Base-by-base conservation (phyloP, 1,140 invertebrate species). In the Paracyclopina nana region DNA sequence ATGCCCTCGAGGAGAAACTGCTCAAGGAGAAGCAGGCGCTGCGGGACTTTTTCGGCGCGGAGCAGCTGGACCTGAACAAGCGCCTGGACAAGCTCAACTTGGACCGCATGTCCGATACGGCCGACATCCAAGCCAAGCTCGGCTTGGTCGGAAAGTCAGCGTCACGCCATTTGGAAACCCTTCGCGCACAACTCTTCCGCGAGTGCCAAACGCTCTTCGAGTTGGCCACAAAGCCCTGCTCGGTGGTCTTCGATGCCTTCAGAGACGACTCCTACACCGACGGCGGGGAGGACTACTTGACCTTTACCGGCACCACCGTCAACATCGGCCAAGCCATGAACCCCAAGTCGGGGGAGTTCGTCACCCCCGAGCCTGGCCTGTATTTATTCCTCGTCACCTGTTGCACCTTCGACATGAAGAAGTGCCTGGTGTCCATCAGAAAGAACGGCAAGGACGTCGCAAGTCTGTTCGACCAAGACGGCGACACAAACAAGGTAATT, bases 351-450 rank as follows among this genome's bases (percentile, higher is more conserved):
- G 48, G 48, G 18, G 30, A 30, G 24, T 50, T 50, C 14, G 12
- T 20, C 4, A 12, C 12, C 26, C 48, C 48, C 6, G 48, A 50
- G 14, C 14, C 12, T 46, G 48, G 48, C 2, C 12, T 41, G 20
- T 50, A 50, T 40, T 22, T 50, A 14, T 50, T 50, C 24, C 16
- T 41, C 1, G 1, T 50, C 6, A 29, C 48, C 9, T 25, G 26
- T 41, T 50, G 48, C 48, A 50, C 48, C 2, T 50, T 5, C 40
- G 48, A 50, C 31, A 41, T 38, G 30, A 50, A 50, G 34, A 50
- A 50, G 24, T 50, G 48, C 16, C 34, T 50, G 11, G 12, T 50
- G 4, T 42, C 34, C 29, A 50, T 50, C 29, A 38, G 48, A 20
- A 50, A 50, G 34, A 50, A 50, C 28, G 48, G 34, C 9, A 50